Percentiles rank a stretch among this genome's conserved stretches.
phyloP scores from a whole-genome alignment of 2,113 vertebrate genomes.

The Leucopsar rothschildi region DNA sequence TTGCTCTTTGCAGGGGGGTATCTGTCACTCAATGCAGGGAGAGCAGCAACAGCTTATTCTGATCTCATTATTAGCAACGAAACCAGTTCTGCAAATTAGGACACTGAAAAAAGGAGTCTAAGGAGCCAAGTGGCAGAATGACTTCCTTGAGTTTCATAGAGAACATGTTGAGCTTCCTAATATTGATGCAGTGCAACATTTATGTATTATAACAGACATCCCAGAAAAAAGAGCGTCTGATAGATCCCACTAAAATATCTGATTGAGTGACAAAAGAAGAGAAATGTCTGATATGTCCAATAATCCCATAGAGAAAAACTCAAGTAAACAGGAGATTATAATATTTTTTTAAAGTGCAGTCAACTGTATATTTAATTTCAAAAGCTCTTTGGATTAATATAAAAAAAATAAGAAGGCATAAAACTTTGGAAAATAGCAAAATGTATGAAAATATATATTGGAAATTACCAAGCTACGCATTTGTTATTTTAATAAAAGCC shows the following conservation, averaged over 20 bases:
- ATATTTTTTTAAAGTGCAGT: neutral
- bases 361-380: neutral
- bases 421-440: neutral
- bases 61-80: conserved; percentile 29
- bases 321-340: neutral
- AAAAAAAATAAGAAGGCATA: neutral
- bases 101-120: neutral
- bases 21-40: neutral
- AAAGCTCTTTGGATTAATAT: neutral
- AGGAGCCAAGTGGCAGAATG: neutral
- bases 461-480: neutral
- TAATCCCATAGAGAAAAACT: neutral
- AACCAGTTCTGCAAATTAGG: conserved; percentile 48
- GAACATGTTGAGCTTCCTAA: neutral
- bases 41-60: conserved; percentile 18
- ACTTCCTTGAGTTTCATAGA: neutral
- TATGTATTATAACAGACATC: neutral
- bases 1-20: neutral
- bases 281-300: neutral
- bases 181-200: neutral
- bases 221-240: neutral
- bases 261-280: neutral
- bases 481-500: neutral
- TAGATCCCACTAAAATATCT: neutral
- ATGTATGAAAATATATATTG: neutral